Conservation (phyloP, 2,888 invertebrate species). For the Hesperia comma region DNA sequence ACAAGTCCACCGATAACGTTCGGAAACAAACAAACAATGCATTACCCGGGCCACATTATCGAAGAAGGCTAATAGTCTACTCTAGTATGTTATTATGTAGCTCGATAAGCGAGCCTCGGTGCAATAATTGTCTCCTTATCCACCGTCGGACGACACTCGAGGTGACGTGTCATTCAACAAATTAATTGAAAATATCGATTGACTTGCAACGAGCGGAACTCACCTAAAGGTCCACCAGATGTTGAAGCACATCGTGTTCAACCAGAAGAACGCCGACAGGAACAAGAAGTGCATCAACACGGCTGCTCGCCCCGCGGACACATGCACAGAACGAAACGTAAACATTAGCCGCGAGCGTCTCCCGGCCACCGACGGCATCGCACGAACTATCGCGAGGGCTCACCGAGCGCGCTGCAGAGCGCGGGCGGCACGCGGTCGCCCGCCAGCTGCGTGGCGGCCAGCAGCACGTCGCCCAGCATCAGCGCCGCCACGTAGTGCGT, state of each 20-base stretch:
- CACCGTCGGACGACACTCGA: neutral
- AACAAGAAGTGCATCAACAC: constrained; percentile 94
- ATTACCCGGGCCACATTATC: constrained; percentile 4
- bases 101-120: constrained; percentile 9
- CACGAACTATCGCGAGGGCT: constrained; percentile 57
- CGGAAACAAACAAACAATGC: constrained; percentile 12
- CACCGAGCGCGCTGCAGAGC: constrained; percentile 88
- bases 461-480: constrained; percentile 90
- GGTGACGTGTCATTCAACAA: no score
- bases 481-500: constrained; percentile 93
- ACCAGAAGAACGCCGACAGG: constrained; percentile 95
- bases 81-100: neutral
- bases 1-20: constrained; percentile 5
- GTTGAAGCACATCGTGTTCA: constrained; percentile 97
- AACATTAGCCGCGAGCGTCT: constrained; percentile 49
- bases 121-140: neutral
- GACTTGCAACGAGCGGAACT: constrained; percentile 61
- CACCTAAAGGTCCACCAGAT: constrained; percentile 97
- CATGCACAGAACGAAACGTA: constrained; percentile 44
- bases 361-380: constrained; percentile 42
- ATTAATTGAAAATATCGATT: no score
- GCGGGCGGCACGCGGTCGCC: constrained; percentile 84
- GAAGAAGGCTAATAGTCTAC: constrained; percentile 16
- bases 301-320: constrained; percentile 81
- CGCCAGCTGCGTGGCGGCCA: constrained; percentile 90